phyloP scores from a whole-genome alignment of 2,888 invertebrate species.

The Aphidius colemani region DNA sequence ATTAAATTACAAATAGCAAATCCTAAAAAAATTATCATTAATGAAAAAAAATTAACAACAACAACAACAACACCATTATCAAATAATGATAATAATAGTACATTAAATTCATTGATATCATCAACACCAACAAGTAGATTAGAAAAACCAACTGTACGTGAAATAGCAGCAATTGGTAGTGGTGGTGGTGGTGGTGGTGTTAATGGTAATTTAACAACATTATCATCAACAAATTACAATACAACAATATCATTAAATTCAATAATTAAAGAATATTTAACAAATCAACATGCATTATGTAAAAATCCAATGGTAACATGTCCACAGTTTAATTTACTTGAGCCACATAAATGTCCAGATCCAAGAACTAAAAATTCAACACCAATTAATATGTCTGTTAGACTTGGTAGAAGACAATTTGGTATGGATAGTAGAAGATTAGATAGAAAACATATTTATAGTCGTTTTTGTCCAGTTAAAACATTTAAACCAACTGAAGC shows the following conservation, averaged over 20 bases:
- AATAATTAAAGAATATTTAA: slow-evolving; percentile 94
- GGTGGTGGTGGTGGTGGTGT: slow-evolving; percentile 51
- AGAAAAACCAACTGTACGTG: slow-evolving; percentile 62
- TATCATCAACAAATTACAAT: too few relatives aligned
- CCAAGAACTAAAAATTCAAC: slow-evolving; percentile 71
- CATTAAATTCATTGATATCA: slow-evolving; percentile 27
- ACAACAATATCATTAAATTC: slow-evolving; percentile 75
- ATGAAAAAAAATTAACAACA: not conserved
- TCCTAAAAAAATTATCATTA: too few relatives aligned
- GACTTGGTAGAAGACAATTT: slow-evolving; percentile 48
- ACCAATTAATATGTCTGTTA: slow-evolving; percentile 74
- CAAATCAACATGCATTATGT: slow-evolving; percentile 97
- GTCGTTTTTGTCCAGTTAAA: slow-evolving; percentile 77
- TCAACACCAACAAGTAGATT: slow-evolving; percentile 61
- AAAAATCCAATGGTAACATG: slow-evolving; percentile 97
- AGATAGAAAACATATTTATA: slow-evolving; percentile 84
- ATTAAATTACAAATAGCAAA: too few relatives aligned
- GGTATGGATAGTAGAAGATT: slow-evolving; percentile 68
- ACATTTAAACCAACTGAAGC: slow-evolving; percentile 73
- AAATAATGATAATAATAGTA: slow-evolving; percentile 18
- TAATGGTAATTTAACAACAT: slow-evolving; percentile 40
- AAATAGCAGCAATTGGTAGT: slow-evolving; percentile 50
- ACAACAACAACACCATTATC: slow-evolving; percentile 25
- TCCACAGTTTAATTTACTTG: slow-evolving; percentile 92
- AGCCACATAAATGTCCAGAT: slow-evolving; percentile 95